Evolutionary conservation across 2,888 invertebrate genomes (phyloP), one percentile per base, ranked within the genome.

Genomic region (Emmelina monodactyla): DNA sequence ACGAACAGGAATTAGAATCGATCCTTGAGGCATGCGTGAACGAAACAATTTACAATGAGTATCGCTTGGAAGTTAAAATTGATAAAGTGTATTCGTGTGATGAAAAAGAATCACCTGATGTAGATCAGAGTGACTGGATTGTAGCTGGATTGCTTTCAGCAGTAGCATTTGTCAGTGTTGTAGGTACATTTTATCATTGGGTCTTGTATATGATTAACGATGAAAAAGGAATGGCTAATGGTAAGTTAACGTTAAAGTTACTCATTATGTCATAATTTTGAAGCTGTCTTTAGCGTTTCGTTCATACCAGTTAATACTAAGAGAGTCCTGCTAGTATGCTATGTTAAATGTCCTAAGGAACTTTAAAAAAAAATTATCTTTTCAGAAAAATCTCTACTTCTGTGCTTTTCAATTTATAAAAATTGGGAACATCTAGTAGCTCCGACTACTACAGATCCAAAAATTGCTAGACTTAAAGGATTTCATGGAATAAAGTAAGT

Each of bases 401-500:
- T 53, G 5, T 53, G 49, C 41, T 59, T 58, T 29, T 55, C 56
- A 1, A 12, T 53, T 1, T 44, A 40, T 35, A 43, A 46, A 22
- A 57, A 56, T 31, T 55, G 51, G 45, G 43, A 40, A 12, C 45
- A 44, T 22, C 25, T 59, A 32, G 37, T 41, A 3, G 39, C 47
- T 1, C 41, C 43, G 1, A 45, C 44, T 14, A 15, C 40, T 0
- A 37, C 41, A 3, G 53, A 55, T n/a, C 41, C 46, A 2, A 37
- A 45, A 28, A 35, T 43, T 0, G 41, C 39, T 11, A 42, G 46
- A 28, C 43, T 55, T 0, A 50, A 48, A 33, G 47, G 50, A 3
- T 45, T 60, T 34, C 43, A 55, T 30, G 57, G 58, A 16, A 39
- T 54, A 6, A 57, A 55, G 59, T 58, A 40, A 38, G 4, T 25